Conservation (phyloP, 2,797 vertebrate species). For the Pseudochirops cupreus region DNA sequence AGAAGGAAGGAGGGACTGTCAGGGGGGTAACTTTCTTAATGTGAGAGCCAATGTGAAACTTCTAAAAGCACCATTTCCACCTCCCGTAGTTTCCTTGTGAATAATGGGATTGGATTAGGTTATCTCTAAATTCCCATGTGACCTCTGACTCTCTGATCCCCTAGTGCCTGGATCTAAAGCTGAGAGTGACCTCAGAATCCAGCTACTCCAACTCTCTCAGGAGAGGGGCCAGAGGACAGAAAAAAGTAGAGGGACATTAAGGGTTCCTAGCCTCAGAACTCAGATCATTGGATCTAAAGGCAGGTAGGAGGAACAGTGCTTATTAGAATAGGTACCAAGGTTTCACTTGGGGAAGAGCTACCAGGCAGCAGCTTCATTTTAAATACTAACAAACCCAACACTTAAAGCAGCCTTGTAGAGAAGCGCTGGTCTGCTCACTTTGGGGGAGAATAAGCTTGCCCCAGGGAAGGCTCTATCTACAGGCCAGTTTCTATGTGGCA, state of each 20-base stretch:
- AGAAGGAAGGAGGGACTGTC: neutral
- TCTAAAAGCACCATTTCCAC: neutral
- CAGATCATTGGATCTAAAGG: neutral
- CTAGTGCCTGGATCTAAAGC: neutral
- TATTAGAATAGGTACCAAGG: neutral
- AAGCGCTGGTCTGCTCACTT: neutral
- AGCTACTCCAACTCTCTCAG: neutral
- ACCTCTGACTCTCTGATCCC: neutral
- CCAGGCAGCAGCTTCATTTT: neutral
- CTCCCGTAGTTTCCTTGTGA: neutral
- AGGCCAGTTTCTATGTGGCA: neutral
- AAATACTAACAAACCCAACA: neutral
- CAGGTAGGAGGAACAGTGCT: neutral
- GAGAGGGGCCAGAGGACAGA: neutral
- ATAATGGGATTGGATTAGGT: neutral
- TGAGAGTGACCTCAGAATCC: neutral
- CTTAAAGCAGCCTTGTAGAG: neutral
- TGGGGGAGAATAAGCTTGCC: neutral
- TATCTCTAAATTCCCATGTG: neutral
- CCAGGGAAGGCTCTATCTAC: neutral
- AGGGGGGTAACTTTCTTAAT: neutral
- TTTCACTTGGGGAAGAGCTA: neutral
- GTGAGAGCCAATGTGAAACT: neutral
- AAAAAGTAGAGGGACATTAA: neutral
- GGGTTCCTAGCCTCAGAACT: neutral